Evolutionary conservation across 2,797 vertebrate species (phyloP).

Genomic region (Acipenser ruthenus): DNA sequence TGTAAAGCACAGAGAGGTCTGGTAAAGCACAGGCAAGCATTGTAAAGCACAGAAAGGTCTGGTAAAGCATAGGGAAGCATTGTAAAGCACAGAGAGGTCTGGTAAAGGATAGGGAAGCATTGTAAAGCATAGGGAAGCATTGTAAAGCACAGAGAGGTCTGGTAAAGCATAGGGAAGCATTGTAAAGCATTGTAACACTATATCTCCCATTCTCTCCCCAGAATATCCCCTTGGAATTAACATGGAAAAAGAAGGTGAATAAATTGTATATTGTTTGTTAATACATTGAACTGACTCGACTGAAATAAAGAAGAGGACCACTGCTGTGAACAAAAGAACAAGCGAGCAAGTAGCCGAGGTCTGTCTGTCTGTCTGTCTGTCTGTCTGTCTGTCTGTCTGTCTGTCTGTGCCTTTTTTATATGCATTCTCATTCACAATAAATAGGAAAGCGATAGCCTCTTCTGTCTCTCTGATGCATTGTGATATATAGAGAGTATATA

Average conservation of each 20-base stretch:
- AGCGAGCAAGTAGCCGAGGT: conserved; percentile 12
- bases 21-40: too few relatives aligned
- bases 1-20: too few relatives aligned
- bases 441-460: conserved; percentile 44
- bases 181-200: too few relatives aligned
- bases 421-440: conserved; percentile 34
- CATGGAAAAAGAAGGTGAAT: conserved; percentile 31
- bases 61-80: too few relatives aligned
- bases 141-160: too few relatives aligned
- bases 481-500: conserved; percentile 43
- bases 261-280: conserved; percentile 71
- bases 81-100: too few relatives aligned
- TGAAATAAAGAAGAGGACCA: conserved; percentile 30
- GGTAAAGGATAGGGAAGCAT: too few relatives aligned
- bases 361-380: conserved; percentile 8
- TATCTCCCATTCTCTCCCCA: conserved; percentile 33
- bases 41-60: too few relatives aligned
- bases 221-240: conserved; percentile 39
- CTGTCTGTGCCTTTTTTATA: conserved; percentile 18
- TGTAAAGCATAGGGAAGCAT: too few relatives aligned
- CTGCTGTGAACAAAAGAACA: conserved; percentile 28
- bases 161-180: too few relatives aligned
- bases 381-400: conserved; percentile 16
- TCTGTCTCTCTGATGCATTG: conserved; percentile 27
- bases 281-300: conserved; percentile 56